Base-by-base conservation (phyloP, 2,797 vertebrate genomes). In the Amblyopsis hoosieri region DNA sequence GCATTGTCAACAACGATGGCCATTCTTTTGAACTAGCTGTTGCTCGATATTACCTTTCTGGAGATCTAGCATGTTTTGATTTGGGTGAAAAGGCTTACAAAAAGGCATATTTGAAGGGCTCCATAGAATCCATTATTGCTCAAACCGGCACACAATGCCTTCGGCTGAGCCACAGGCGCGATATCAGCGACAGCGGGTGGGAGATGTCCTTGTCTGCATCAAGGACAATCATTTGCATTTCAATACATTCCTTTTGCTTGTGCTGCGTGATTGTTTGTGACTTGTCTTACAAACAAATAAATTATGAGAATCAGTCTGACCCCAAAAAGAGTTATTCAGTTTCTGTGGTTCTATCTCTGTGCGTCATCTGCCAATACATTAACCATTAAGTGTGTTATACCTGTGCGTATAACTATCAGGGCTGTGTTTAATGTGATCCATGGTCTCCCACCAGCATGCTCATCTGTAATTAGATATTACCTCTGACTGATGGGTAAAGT, bases 401-500 rank as follows among this genome's bases (percentile, higher is more conserved):
- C 47, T 6, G 8, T 6, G 3, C 33, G 33, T 60, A 13, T 54
- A 62, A 55, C 69, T 60, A 54, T 64, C 55, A 48, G 48, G 45
- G 29, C 65, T 9, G 23, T 46, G 5, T 68, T 45, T 14, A 45
- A 66, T 47, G 11, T 4, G 6, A 9, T 17, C 52, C 56, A 42
- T 29, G 56, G 57, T 67, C 23, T 62, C 31, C 33, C 62, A 65
- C 61, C 50, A 76, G 67, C 56, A 54, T 60, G 64, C 64, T 81
- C 62, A 80, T 82, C 72, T 72, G 85, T 85, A 88, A 92, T 78
- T 79, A 84, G 85, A 91, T 89, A 85, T 82, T 69, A 82, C 62
- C 70, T 61, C 46, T 31, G 76, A 59, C 71, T 54, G 64, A 81
- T 79, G 64, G 67, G 79, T 53, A 49, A 60, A 60, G 86, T 83